Evolutionary conservation across 1,140 invertebrate species (phyloP), one percentile per base, ranked within the genome.

Genomic region (Paramacrobiotus metropolitanus): DNA sequence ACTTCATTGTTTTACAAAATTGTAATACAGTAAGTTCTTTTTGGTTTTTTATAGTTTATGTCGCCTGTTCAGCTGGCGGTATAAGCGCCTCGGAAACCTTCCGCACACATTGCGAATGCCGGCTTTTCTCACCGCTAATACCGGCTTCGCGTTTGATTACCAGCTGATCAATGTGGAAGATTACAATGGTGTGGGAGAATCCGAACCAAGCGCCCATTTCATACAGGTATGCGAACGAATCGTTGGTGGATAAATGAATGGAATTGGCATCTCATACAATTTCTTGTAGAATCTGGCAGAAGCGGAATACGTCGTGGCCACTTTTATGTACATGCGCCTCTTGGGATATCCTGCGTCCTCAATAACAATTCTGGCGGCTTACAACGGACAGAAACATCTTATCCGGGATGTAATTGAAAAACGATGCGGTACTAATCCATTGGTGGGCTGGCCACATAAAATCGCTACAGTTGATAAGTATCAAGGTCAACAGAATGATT

Each of bases 401-500:
- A 87, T 99, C 30, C 74, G 89, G 29, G 95, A 99, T 75, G 90
- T 99, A 4, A 85, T 98, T 59, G 84, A 90, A 66, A 85, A 87
- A 59, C 78, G 92, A 64, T 99, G 94, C 75, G 87, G 85, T 0
- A 83, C 83, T 55, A 98, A 99, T 77, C 88, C 92, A 0, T 77
- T 98, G n/a, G 92, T 99, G 68, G 94, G 94, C 4, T 75, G 82
- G 65, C 94, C 95, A 0, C 82, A 87, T 66, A 97, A 96, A 78
- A 87, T 92, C 71, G 79, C 80, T 0, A 99, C 95, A 3, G 95
- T 99, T 15, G 95, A 99, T 72, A 96, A 97, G 68, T 99, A 94
- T 72, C 95, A 99, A 72, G 95, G 95, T 63, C 94, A 98, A 70
- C 95, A 99, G 73, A 99, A 99, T 74, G 94, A 99, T 74, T 95